Conservation (phyloP, 2,797 vertebrate genomes). For the Leuciscus waleckii region DNA sequence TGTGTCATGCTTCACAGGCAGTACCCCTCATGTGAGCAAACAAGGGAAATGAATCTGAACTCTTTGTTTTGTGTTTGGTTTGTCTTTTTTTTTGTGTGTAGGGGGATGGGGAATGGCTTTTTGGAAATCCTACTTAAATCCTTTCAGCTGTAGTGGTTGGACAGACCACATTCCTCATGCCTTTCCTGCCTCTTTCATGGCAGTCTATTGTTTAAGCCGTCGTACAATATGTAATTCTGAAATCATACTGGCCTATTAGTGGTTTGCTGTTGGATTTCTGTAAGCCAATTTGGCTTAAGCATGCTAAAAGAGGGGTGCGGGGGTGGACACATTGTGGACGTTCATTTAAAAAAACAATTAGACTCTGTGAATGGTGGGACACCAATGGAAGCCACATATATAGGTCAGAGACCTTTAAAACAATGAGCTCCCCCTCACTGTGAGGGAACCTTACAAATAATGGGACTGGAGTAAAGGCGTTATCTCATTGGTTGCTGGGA, state of each 20-base stretch:
- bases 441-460: constrained; percentile 42
- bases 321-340: constrained; percentile 22
- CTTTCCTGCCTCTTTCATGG: constrained; percentile 24
- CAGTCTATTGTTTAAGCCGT: constrained; percentile 26
- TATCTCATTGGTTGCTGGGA: constrained; percentile 65
- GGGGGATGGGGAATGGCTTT: constrained; percentile 30
- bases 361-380: constrained; percentile 45
- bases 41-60: constrained; percentile 33
- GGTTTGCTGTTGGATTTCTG: constrained; percentile 33
- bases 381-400: constrained; percentile 60
- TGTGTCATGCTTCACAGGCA: neutral
- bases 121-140: constrained; percentile 45
- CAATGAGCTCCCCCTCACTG: constrained; percentile 66
- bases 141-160: constrained; percentile 40
- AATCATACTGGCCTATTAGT: constrained; percentile 19
- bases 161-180: constrained; percentile 24
- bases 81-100: constrained; percentile 25
- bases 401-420: constrained; percentile 76
- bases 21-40: constrained; percentile 14
- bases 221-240: constrained; percentile 19
- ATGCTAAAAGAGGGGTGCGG: neutral
- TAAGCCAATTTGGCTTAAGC: constrained; percentile 35
- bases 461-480: constrained; percentile 35
- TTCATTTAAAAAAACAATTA: constrained; percentile 57
- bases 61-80: constrained; percentile 37